phyloP scores from a whole-genome alignment of 2,888 invertebrate species.

The Drosophila siamana region DNA sequence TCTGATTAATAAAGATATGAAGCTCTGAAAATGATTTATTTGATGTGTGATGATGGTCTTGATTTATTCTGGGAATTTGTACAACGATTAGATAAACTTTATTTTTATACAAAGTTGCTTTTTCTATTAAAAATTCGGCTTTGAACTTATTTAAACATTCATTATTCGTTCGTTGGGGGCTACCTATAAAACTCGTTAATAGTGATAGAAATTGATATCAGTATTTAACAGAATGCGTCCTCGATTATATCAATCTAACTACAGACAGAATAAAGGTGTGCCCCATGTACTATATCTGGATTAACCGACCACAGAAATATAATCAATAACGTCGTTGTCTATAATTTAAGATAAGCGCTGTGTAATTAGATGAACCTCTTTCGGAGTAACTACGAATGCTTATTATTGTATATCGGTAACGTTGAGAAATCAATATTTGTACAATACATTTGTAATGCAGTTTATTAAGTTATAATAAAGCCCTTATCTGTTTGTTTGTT shows the following conservation, averaged over 20 bases:
- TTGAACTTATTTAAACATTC: neutral
- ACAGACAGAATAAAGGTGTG: neutral
- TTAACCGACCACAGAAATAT: too few species aligned
- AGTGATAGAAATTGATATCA: neutral
- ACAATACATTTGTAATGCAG: conserved; percentile 48
- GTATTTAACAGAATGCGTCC: neutral
- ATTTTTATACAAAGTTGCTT: neutral
- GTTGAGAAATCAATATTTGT: conserved; percentile 45
- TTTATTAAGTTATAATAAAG: conserved; percentile 55
- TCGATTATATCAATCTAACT: neutral
- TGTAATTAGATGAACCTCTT: neutral
- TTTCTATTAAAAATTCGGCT: neutral
- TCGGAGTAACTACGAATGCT: conserved; percentile 10
- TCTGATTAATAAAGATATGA: conserved; percentile 57
- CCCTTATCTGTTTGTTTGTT: conserved; percentile 59
- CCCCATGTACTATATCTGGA: neutral
- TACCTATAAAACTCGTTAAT: neutral
- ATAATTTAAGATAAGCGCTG: neutral
- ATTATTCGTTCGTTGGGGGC: neutral
- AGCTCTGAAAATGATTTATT: neutral
- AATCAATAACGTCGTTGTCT: neutral
- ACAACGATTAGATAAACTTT: neutral
- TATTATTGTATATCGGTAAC: conserved; percentile 54
- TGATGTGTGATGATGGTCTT: neutral
- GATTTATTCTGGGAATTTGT: neutral